Conservation (phyloP, 2,888 invertebrate genomes). For the Brenthis daphne region DNA sequence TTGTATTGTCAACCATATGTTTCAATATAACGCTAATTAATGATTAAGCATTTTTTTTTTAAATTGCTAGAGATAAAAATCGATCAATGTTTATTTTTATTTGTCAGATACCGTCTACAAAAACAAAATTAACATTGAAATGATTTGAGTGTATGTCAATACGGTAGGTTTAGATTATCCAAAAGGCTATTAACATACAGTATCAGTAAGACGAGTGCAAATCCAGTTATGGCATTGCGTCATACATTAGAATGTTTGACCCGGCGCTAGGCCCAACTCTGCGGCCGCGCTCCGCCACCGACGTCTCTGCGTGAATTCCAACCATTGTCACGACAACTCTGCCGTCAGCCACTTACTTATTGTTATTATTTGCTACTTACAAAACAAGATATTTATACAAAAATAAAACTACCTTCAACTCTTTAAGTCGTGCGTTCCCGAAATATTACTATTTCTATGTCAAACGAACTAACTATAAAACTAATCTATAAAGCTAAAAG, state of each 20-base stretch:
- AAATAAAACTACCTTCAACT: slow-evolving; percentile 49
- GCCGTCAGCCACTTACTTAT: slow-evolving; percentile 42
- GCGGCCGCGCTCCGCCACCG: slow-evolving; percentile 48
- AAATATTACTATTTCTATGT: slow-evolving; percentile 11
- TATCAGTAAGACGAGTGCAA: slow-evolving; percentile 71
- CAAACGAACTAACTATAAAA: background rate
- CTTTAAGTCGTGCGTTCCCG: slow-evolving; percentile 37
- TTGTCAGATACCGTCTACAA: background rate
- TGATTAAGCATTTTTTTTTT: background rate
- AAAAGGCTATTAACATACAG: slow-evolving; percentile 49
- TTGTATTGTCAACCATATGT: too few relatives aligned
- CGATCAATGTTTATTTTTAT: background rate
- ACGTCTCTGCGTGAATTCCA: slow-evolving; percentile 62
- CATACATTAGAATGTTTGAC: slow-evolving; percentile 78
- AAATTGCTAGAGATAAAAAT: background rate
- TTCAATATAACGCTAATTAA: too few relatives aligned
- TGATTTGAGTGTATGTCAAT: slow-evolving; percentile 11
- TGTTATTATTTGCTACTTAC: slow-evolving; percentile 40
- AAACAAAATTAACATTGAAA: slow-evolving; percentile 16
- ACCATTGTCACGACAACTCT: slow-evolving; percentile 66
- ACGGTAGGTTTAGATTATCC: slow-evolving; percentile 33
- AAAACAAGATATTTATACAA: slow-evolving; percentile 29
- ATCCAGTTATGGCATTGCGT: slow-evolving; percentile 73
- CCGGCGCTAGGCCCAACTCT: slow-evolving; percentile 53
- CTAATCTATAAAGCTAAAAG: too few relatives aligned